Conservation (phyloP, 1,140 invertebrate species). For the Lasaia peninsularis region DNA sequence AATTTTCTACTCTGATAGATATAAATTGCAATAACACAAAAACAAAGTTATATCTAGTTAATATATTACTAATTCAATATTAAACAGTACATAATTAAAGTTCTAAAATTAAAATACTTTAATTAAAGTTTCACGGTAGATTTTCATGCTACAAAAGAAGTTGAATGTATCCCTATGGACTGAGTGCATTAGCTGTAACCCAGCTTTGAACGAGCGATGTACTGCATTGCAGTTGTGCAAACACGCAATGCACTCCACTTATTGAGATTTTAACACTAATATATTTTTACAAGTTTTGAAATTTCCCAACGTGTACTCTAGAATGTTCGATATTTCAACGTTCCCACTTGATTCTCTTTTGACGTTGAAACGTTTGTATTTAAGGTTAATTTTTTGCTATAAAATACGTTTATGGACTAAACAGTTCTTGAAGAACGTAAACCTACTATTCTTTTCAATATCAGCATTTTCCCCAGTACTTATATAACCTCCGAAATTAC, state of each 20-base stretch:
- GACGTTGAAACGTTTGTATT: not conserved
- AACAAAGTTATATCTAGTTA: too few relatives aligned
- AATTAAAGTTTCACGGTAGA: not conserved
- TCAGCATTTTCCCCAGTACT: too few relatives aligned
- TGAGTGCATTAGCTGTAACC: constrained; percentile 7
- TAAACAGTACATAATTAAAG: not conserved
- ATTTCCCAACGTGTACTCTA: not conserved
- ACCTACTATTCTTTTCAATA: too few relatives aligned
- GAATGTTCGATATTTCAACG: not conserved
- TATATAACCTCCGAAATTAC: too few relatives aligned
- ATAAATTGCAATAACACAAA: too few relatives aligned
- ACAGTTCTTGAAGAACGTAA: too few relatives aligned
- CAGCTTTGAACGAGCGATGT: constrained; percentile 17
- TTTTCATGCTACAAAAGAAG: constrained; percentile 14
- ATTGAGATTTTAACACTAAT: constrained; percentile 20
- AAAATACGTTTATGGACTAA: too few relatives aligned
- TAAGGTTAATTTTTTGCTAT: not conserved
- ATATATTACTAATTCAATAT: too few relatives aligned
- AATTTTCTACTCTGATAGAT: too few relatives aligned
- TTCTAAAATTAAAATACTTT: constrained; percentile 5
- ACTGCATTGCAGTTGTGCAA: constrained; percentile 19
- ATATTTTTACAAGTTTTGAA: constrained; percentile 13
- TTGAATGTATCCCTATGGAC: constrained; percentile 18
- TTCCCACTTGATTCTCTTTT: not conserved
- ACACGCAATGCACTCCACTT: constrained; percentile 20